phyloP scores from a whole-genome alignment of 2,113 vertebrate genomes.

The Caretta caretta region DNA sequence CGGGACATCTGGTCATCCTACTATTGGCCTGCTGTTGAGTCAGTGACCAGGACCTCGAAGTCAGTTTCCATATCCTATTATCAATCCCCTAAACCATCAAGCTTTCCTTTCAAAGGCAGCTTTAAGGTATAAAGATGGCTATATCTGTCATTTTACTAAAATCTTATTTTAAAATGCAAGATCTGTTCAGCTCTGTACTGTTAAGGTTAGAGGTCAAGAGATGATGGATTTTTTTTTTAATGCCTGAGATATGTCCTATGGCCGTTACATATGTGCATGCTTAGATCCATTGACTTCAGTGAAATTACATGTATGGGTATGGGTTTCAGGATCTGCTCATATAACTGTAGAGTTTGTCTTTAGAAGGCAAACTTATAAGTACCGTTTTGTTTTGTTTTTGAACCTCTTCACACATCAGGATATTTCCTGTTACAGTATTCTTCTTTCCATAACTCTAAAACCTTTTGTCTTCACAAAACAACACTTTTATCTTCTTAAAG shows the following conservation, averaged over 20 bases:
- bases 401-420: background rate
- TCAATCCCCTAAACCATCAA: background rate
- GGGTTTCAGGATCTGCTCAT: background rate
- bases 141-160: background rate
- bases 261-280: background rate
- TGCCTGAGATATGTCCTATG: background rate
- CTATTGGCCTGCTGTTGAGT: background rate
- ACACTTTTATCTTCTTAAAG: background rate
- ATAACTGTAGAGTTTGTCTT: background rate
- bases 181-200: background rate
- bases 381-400: background rate
- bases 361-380: background rate
- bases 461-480: background rate
- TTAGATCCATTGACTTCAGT: background rate
- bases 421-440: background rate
- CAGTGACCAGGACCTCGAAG: background rate
- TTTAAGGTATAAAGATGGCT: background rate
- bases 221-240: background rate
- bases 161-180: background rate
- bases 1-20: no score
- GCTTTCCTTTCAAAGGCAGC: background rate
- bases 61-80: background rate
- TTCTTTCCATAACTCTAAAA: background rate
- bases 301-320: background rate
- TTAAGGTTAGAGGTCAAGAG: background rate